Evolutionary conservation across 2,888 invertebrate genomes (phyloP), one percentile per base, ranked within the genome.

Genomic region (Melitaea athalia): DNA sequence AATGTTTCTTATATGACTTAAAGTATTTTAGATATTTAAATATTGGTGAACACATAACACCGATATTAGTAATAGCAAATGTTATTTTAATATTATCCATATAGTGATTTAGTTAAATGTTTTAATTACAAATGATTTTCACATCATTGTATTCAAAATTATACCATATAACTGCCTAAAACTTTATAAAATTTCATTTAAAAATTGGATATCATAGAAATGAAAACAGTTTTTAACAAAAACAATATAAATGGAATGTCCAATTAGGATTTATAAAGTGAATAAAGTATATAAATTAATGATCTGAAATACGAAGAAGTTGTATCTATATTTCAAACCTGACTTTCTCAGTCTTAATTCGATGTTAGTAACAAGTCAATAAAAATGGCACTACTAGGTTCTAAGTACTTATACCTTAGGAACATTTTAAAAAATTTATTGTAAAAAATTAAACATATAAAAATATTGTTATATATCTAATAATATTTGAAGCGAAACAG

Each of bases 301-400:
- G 24, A 17, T 24, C 10, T 42, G 42, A 64, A 68, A 63, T 43
- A 66, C 49, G 38, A 63, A 14, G 24, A 62, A 59, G 57, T 50
- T 70, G 59, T 67, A 61, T 68, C 63, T 53, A 42, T n/a, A 47
- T 63, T 55, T 11, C 50, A 61, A 31, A 65, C 38, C 47, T 72
- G 85, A 86, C 86, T 82, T 82, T 73, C 72, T 89, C 89, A 90
- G 91, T 89, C 90, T 90, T 88, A 76, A 80, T 85, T 90, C 91
- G 88, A 89, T 90, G 89, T 87, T 75, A 79, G 68, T 79, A 79
- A 71, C 76, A 78, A 75, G 72, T 79, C 75, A 81, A 81, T 84
- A 85, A 76, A 81, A 81, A 89, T 91, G 91, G 91, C 91, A 91
- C 89, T 84, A 83, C 77, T 77, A 83, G 79, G 76, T 82, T 80